Evolutionary conservation across 2,113 vertebrate species (phyloP).

Genomic region (Haplochromis vanheusdeni): DNA sequence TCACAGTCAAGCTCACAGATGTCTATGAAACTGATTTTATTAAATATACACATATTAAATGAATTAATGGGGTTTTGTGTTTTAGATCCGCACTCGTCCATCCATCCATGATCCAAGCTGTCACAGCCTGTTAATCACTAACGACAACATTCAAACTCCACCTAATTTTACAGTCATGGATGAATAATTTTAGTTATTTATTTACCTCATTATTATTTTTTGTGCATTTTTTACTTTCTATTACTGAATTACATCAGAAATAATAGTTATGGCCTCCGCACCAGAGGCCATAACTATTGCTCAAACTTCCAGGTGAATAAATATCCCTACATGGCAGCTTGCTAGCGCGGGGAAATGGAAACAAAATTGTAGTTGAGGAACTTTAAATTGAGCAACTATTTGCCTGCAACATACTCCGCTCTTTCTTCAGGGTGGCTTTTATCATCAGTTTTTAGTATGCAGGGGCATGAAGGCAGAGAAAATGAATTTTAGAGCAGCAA

Average conservation of each 20-base stretch:
- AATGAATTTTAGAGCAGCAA: neutral
- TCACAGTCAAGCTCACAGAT: neutral
- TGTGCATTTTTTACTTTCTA: neutral
- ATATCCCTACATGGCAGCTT: neutral
- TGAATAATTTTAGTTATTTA: neutral
- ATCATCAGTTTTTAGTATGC: neutral
- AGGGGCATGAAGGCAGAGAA: neutral
- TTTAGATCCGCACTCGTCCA: neutral
- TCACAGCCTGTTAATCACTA: fast-evolving
- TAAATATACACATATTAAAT: neutral
- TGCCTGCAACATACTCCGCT: neutral
- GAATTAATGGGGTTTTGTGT: fast-evolving
- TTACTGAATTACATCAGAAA: neutral
- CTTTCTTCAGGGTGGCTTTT: neutral
- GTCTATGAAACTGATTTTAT: fast-evolving
- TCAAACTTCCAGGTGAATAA: neutral
- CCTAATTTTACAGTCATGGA: neutral
- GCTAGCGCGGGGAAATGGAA: fast-evolving
- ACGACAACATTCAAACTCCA: neutral
- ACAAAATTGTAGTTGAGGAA: neutral
- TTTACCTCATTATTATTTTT: neutral
- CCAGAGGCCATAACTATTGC: neutral
- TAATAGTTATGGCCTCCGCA: fast-evolving
- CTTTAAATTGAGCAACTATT: neutral
- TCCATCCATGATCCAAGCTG: neutral